Base-by-base conservation (phyloP, 2,113 vertebrate genomes). In the Rhombomys opimus region DNA sequence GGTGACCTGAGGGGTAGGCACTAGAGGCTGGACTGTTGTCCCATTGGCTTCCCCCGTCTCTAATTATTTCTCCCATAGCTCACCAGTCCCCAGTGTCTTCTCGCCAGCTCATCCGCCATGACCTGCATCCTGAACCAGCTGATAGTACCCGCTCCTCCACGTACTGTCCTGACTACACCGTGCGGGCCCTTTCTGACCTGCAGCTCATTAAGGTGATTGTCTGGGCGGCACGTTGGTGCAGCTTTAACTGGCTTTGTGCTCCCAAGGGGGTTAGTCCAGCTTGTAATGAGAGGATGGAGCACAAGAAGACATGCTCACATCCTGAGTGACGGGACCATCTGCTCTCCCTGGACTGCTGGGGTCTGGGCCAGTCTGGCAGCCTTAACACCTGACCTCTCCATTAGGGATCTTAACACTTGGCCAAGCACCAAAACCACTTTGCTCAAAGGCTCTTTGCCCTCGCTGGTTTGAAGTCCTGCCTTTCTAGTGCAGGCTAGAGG, bases 111-210 rank as follows among this genome's bases (percentile, higher is more conserved):
- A 97, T 98, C 59, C 98, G 98, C 50, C 98, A 98, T 8, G 99
- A 99, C 85, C 98, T 98, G 9, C 98, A 98, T 1, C 98, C 98
- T 0, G 99, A 99, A 85, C 93, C 98, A 7, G 95, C 97, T 0
- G 99, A 99, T 4, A 92, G 98, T 41, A 98, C 98, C 57, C 87
- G 77, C 96, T 98, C 98, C 80, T 99, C 99, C 94, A 98, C 98
- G 0, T 99, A 99, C 70, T 99, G 99, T 97, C 99, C 99, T 0
- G 99, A 99, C 98, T 99, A 99, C 98, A 99, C 99, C 3, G 99
- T 99, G 96, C 98, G 99, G 96, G 99, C 99, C 8, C 99, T 99
- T 54, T 99, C 99, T 0, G 99, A 99, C 97, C 98, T 99, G 96
- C 99, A 99, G 98, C 98, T 99, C 95, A 99, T 99, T 95, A 99